A percentile compares a stretch with the other conserved stretches of the same genome.
Evolutionary conservation across 2,888 invertebrate genomes (phyloP).

Genomic region (Eumacrocentrus americanus): DNA sequence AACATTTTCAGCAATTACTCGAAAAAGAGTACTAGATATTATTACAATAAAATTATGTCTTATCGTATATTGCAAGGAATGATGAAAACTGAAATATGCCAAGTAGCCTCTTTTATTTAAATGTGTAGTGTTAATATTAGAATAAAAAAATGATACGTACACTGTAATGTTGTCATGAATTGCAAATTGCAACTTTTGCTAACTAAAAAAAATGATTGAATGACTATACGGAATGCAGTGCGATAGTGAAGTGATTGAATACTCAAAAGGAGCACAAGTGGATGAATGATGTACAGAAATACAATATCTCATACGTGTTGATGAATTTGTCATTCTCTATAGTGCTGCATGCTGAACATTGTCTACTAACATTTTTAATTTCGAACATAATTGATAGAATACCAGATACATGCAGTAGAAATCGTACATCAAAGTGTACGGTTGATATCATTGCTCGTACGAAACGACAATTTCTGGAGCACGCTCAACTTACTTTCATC

Average conservation of each 20-base stretch:
- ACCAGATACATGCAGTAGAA: neutral
- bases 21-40: too few relatives aligned
- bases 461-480: neutral
- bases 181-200: slow-evolving; percentile 1
- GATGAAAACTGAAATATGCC: neutral
- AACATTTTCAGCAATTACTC: too few relatives aligned
- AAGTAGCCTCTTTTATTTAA: neutral
- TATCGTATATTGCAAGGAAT: neutral
- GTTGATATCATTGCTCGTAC: neutral
- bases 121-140: neutral
- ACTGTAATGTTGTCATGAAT: neutral
- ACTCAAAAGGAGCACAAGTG: neutral
- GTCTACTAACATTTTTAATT: too few relatives aligned
- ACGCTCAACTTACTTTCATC: slow-evolving; percentile 4
- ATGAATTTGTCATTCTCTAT: neutral
- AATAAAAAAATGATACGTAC: neutral
- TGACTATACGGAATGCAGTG: neutral
- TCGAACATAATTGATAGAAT: too few relatives aligned
- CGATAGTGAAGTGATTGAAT: neutral
- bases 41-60: too few relatives aligned
- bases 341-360: neutral
- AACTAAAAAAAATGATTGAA: neutral
- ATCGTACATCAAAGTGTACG: neutral
- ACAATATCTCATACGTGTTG: neutral
- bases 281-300: neutral